Conservation (phyloP, 2,888 invertebrate species). For the Malthinus seriepunctatus region DNA sequence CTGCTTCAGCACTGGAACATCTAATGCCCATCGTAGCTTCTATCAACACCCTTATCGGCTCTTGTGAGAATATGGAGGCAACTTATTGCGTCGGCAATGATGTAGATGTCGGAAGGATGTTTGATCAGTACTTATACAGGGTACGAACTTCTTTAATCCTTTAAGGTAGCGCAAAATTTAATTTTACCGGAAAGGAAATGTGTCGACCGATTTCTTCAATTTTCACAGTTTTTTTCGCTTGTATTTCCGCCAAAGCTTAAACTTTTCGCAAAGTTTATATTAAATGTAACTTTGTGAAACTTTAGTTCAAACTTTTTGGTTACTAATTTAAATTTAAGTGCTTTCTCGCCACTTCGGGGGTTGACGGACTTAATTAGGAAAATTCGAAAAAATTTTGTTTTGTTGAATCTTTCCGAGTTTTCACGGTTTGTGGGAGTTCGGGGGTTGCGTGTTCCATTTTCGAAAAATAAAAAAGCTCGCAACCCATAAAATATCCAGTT, state of each 20-base stretch:
- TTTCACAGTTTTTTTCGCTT: not conserved
- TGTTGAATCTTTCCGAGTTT: no score
- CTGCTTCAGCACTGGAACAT: constrained; percentile 55
- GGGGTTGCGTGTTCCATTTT: not conserved
- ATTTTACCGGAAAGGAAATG: constrained; percentile 5
- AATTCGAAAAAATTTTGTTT: no score
- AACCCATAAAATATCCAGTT: constrained; percentile 26
- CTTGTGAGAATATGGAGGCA: constrained; percentile 64
- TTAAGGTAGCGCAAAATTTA: constrained; percentile 7
- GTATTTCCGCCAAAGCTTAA: not conserved
- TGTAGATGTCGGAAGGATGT: constrained; percentile 66
- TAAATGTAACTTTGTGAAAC: constrained; percentile 46
- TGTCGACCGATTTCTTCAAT: not conserved
- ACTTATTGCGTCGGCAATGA: constrained; percentile 65
- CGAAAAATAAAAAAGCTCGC: constrained; percentile 20
- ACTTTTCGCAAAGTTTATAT: constrained; percentile 32
- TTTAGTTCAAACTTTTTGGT: constrained; percentile 43
- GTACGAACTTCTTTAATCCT: constrained; percentile 46
- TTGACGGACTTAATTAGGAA: constrained; percentile 31
- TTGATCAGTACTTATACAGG: constrained; percentile 69
- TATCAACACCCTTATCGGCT: constrained; percentile 57
- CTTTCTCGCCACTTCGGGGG: constrained; percentile 36
- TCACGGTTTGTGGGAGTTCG: no score
- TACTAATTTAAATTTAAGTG: constrained; percentile 47
- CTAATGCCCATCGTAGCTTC: constrained; percentile 57